These are phyloP conservation scores for Cephus sareptanus DNA, from an alignment of 2,888 invertebrate species.

Conservation along the genomic window DNA sequence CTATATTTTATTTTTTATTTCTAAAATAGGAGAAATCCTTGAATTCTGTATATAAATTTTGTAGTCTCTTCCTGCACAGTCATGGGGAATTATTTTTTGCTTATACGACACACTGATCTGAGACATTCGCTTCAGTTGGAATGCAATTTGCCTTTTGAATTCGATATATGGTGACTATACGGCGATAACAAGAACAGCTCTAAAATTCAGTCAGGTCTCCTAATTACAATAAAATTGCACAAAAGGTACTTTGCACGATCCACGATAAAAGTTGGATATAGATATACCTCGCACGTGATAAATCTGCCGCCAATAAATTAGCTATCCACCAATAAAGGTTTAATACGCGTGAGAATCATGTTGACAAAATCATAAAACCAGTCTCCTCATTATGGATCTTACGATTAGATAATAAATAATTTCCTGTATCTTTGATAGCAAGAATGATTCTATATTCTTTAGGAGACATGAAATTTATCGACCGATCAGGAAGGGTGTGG, in stretches of 20 bases:
- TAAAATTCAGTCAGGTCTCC: background rate
- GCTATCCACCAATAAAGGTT: background rate
- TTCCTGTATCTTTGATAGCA: background rate
- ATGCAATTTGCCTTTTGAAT: background rate
- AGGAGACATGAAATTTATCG: background rate
- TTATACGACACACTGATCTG: background rate
- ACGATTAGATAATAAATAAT: background rate
- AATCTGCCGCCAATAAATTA: background rate
- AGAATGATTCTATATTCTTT: no score
- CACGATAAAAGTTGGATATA: background rate
- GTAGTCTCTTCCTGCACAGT: background rate
- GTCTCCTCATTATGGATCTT: background rate
- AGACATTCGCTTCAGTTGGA: background rate
- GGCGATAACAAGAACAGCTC: background rate
- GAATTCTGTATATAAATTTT: no score
- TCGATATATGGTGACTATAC: background rate
- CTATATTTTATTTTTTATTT: no score
- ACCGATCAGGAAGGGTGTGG: background rate
- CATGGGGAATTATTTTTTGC: background rate
- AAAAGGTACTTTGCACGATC: background rate
- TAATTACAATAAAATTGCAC: background rate
- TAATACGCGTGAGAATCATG: background rate
- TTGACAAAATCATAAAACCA: background rate
- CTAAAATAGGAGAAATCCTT: no score
- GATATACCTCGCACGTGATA: background rate